Percentiles rank a stretch among this genome's conserved stretches.
These are phyloP conservation scores for Aurelia coerulea DNA, from an alignment of 30 jellyfish, hydroid and myxozoan species.

Conservation along the genomic window DNA sequence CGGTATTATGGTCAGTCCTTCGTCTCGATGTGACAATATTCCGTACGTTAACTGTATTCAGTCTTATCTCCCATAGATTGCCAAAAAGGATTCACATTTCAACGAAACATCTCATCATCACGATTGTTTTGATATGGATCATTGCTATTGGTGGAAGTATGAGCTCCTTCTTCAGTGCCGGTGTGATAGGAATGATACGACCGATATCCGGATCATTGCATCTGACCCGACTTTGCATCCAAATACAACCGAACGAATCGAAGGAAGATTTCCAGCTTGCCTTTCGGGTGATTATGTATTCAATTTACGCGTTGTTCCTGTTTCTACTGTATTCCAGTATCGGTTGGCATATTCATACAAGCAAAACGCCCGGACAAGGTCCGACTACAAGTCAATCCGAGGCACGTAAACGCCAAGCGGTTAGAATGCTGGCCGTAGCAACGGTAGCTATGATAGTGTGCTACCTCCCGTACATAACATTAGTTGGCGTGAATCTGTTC, in stretches of 20 bases:
- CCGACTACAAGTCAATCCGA: constrained; percentile 9
- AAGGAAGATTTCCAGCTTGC: constrained; percentile 53
- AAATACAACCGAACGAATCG: constrained; percentile 27
- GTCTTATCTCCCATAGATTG: neutral
- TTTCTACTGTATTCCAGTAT: constrained; percentile 44
- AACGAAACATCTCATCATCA: constrained; percentile 27
- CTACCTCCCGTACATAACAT: constrained; percentile 63
- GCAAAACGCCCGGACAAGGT: constrained; percentile 44
- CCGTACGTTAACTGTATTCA: neutral
- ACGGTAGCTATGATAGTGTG: constrained; percentile 47
- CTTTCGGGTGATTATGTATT: constrained; percentile 34
- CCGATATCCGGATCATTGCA: constrained; percentile 49
- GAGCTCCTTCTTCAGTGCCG: constrained; percentile 53
- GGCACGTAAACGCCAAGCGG: constrained; percentile 67
- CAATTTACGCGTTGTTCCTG: constrained; percentile 37
- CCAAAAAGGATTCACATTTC: constrained; percentile 40
- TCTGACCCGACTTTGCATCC: constrained; percentile 58
- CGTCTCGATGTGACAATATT: no score
- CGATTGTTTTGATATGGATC: constrained; percentile 46
- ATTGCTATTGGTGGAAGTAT: constrained; percentile 54
- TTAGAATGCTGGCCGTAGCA: constrained; percentile 64
- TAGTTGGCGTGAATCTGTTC: constrained; percentile 39
- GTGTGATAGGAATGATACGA: constrained; percentile 59
- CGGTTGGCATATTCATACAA: constrained; percentile 5
- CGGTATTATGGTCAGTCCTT: no score